Evolutionary conservation across 2,113 vertebrate species (phyloP), one percentile per base, ranked within the genome.

Genomic region (Clinocottus analis): DNA sequence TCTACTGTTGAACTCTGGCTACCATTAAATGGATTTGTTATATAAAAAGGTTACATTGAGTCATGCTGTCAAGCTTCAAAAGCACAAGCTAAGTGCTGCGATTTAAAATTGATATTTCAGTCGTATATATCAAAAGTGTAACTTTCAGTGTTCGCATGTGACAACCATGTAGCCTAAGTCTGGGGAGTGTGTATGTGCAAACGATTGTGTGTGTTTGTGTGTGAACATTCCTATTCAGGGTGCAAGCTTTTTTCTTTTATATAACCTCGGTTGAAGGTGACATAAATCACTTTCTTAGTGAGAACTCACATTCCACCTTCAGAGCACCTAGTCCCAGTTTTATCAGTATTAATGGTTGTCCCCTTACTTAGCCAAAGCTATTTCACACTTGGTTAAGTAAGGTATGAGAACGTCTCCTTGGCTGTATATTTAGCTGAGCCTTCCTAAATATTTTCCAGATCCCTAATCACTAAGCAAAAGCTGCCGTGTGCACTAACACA

Each of bases 331-430:
- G 88, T 89, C 87, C 87, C 80, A 72, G 87, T 95, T 93, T 95
- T 94, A 95, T 95, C 92, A 95, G 93, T 94, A 95, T 95, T 95
- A 95, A 95, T 95, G 92, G 93, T 92, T 92, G 93, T 92, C 91
- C 91, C 91, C 91, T 92, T 93, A 94, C 93, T 94, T 94, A 94
- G 93, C 93, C 90, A 92, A 94, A 95, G 93, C 93, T 94, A 95
- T 95, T 95, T 95, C 94, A 95, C 95, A 95, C 93, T 94, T 95
- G 94, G 95, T 92, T 95, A 95, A 91, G 84, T 88, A 60, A 81
- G 77, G 90, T 91, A 93, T 92, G 90, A 94, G 93, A 93, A 91
- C 81, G 90, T 95, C 94, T 94, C 93, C 88, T 85, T 87, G 88
- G 90, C 87, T 92, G 91, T 93, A 94, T 91, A 93, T 94, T 94